These are phyloP conservation scores for Callyntrura sp. DNA, from an alignment of 2,888 invertebrate genomes.

Conservation along the genomic window DNA sequence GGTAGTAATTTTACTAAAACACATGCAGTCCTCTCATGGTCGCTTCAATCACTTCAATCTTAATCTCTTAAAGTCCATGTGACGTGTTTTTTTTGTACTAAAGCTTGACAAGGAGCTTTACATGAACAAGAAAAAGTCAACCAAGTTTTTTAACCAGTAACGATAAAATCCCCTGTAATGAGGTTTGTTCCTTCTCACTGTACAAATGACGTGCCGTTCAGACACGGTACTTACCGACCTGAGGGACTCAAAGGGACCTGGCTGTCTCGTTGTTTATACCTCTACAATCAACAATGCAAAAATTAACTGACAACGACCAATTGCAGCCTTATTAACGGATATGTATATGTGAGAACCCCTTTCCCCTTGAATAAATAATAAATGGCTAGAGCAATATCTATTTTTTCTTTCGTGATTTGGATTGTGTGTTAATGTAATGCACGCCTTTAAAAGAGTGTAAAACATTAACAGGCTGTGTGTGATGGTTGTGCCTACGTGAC, in stretches of 20 bases:
- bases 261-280: conserved; percentile 61
- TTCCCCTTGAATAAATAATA: neutral
- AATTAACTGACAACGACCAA: conserved; percentile 11
- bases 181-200: neutral
- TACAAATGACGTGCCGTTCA: conserved; percentile 29
- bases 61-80: conserved; percentile 45
- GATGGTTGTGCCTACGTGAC: conserved; percentile 52
- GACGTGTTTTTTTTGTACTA: conserved; percentile 9
- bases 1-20: neutral
- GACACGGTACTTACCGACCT: conserved; percentile 56
- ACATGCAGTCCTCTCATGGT: conserved; percentile 46
- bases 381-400: neutral
- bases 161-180: conserved; percentile 36
- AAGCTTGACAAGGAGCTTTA: conserved; percentile 1
- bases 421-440: neutral
- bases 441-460: neutral
- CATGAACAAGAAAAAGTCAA: conserved; percentile 5
- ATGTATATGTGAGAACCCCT: neutral
- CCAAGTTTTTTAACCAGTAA: conserved; percentile 40
- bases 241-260: conserved; percentile 52
- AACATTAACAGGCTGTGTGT: too few relatives aligned
- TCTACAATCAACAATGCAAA: conserved; percentile 14
- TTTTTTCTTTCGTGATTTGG: neutral
- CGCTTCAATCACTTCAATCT: neutral
- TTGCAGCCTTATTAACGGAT: neutral